Evolutionary conservation across 2,113 vertebrate species (phyloP).

Genomic region (Taxidea taxus): DNA sequence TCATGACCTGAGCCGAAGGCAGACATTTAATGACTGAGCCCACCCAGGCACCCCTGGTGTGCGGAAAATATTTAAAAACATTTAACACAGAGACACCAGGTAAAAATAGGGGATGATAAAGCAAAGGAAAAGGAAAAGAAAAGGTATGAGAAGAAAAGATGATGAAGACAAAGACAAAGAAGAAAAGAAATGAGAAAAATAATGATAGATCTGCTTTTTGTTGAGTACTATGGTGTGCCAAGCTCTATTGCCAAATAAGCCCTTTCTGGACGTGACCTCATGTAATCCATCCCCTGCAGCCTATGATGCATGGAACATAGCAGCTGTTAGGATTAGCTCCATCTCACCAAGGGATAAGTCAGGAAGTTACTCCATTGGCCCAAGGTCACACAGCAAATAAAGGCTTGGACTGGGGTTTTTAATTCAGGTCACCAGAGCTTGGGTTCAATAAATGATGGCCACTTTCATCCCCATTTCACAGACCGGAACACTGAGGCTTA

Average conservation of each 20-base stretch:
- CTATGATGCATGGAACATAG: accelerated
- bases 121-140: neutral
- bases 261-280: neutral
- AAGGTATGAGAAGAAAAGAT: neutral
- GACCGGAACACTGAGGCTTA: neutral
- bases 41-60: too few species aligned
- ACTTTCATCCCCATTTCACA: neutral
- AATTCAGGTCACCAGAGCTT: neutral
- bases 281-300: too few species aligned
- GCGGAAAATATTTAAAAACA: too few species aligned
- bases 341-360: neutral
- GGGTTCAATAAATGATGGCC: neutral
- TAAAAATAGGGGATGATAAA: neutral
- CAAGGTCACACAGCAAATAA: neutral
- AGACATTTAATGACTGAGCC: too few species aligned
- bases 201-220: neutral
- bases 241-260: neutral
- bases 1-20: too few species aligned
- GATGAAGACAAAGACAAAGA: neutral
- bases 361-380: neutral
- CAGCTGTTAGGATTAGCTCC: neutral
- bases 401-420: neutral
- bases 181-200: neutral
- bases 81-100: neutral
- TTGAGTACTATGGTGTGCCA: neutral